Evolutionary conservation across 2,888 invertebrate genomes (phyloP).

Genomic region (Clanis bilineata): DNA sequence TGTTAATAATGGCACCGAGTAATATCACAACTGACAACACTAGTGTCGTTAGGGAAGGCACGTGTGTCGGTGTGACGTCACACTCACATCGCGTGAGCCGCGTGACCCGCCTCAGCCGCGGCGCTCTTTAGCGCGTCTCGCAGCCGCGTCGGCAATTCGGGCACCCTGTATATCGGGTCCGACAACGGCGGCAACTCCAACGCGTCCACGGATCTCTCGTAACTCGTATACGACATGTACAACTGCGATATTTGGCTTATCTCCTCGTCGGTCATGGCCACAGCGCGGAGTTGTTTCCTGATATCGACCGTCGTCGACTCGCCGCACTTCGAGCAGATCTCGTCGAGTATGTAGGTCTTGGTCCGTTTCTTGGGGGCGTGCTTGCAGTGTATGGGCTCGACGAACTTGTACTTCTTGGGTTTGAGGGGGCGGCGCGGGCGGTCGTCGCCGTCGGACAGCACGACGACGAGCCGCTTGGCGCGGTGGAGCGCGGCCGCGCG

Average conservation of each 20-base stretch:
- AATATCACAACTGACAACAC: slow-evolving; percentile 51
- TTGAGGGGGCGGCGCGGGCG: slow-evolving; percentile 37
- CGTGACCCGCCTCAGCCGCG: slow-evolving; percentile 52
- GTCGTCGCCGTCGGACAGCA: slow-evolving; percentile 52
- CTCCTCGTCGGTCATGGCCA: slow-evolving; percentile 67
- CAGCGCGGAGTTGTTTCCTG: slow-evolving; percentile 58
- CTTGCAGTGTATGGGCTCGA: slow-evolving; percentile 60
- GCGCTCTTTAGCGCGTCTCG: slow-evolving; percentile 57
- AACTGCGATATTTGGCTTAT: slow-evolving; percentile 62
- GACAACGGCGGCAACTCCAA: slow-evolving; percentile 64
- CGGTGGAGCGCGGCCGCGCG: slow-evolving; percentile 43
- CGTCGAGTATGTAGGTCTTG: slow-evolving; percentile 51
- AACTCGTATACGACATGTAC: slow-evolving; percentile 59
- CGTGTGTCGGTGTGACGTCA: no score
- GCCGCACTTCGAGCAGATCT: slow-evolving; percentile 64
- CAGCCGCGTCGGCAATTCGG: slow-evolving; percentile 60
- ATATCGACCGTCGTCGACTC: slow-evolving; percentile 60
- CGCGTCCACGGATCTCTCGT: slow-evolving; percentile 62
- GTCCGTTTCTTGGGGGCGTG: slow-evolving; percentile 46
- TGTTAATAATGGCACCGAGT: slow-evolving; percentile 51
- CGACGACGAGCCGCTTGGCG: slow-evolving; percentile 50
- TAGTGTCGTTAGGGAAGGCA: slow-evolving; percentile 25
- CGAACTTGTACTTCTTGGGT: slow-evolving; percentile 56
- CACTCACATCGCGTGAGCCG: slow-evolving; percentile 46
- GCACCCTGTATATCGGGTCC: slow-evolving; percentile 66